Evolutionary conservation across 64 coral and sea anemone species (phyloP), one percentile per base, ranked within the genome.

Genomic region (Actinia tenebrosa): DNA sequence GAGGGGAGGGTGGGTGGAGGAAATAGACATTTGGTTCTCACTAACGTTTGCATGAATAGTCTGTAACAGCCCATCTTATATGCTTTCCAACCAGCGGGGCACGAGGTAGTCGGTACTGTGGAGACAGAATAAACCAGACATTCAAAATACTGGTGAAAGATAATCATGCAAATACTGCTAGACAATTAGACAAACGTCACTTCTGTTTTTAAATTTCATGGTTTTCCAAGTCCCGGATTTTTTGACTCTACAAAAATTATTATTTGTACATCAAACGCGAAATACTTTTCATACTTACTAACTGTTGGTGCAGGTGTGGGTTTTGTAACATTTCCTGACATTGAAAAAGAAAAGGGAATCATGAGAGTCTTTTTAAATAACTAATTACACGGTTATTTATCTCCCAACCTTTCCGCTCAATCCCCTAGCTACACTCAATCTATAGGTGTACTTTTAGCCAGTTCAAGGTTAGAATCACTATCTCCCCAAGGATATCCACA

Each of bases 61-160:
- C 83, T 92, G 60, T 93, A 96, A 37, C 94, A 96, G 3, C 68
- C 86, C n/a, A 87, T 85, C 15, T 87, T 87, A 61, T 93, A 93
- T 42, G 53, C 56, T 72, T 18, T 93, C 94, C 91, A 96, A 14
- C 94, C 94, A 87, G 69, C 69, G 16, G 91, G 88, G 68, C 94
- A 96, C 0, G 80, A 60, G 27, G 54, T 71, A 18, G 52, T 88
- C 0, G 88, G 56, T 66, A 82, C 94, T 96, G 60, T 44, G 69
- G 20, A 89, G 16, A 79, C 30, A 60, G 61, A 58, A 83, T 53
- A 72, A 75, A 42, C 3, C 8, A 30, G 9, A 75, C 8, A 27
- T 75, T 75, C n/a, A 30, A 2, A 14, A 75, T 66, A 7, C 63
- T n/a, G 69, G 8, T 75, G 23, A 69, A 69, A 69, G 20, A 10